Evolutionary conservation across 2,888 invertebrate species (phyloP).

Genomic region (Mesorhabditis belari): DNA sequence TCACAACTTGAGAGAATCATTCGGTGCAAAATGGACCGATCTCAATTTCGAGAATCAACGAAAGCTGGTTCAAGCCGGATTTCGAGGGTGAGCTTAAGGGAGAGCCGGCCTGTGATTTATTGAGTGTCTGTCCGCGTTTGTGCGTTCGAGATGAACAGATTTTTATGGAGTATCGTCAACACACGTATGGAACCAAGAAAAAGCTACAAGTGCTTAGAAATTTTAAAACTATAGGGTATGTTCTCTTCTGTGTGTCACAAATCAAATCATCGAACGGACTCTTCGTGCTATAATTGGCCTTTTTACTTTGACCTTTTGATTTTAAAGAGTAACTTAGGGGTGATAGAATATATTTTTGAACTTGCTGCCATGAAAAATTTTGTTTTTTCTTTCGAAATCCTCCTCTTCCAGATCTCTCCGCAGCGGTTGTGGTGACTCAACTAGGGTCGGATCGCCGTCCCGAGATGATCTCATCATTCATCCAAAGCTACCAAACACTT

Average conservation of each 20-base stretch:
- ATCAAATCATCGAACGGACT: constrained; percentile 10
- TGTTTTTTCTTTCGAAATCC: constrained; percentile 1
- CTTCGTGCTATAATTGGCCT: constrained; percentile 3
- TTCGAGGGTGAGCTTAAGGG: constrained; percentile 45
- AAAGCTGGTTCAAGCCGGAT: constrained; percentile 38
- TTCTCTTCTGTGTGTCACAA: too few relatives aligned
- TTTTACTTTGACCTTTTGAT: constrained; percentile 5
- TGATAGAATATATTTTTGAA: too few relatives aligned
- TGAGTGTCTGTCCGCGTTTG: too few relatives aligned
- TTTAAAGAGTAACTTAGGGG: too few relatives aligned
- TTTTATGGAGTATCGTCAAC: too few relatives aligned
- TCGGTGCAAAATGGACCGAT: constrained; percentile 46
- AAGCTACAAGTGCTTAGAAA: too few relatives aligned
- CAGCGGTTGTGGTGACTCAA: constrained; percentile 43
- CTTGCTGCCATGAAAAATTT: too few relatives aligned
- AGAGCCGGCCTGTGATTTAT: too few relatives aligned
- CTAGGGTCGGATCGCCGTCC: constrained; percentile 38
- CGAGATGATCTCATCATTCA: constrained; percentile 38
- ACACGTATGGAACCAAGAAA: too few relatives aligned
- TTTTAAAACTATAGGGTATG: too few relatives aligned
- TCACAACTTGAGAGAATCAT: constrained; percentile 41
- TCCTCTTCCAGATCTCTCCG: constrained; percentile 29
- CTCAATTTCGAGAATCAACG: constrained; percentile 37
- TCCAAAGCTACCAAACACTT: constrained; percentile 32
- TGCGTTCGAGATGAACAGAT: too few relatives aligned